phyloP scores from a whole-genome alignment of 2,797 vertebrate species.

The Helostoma temminkii region DNA sequence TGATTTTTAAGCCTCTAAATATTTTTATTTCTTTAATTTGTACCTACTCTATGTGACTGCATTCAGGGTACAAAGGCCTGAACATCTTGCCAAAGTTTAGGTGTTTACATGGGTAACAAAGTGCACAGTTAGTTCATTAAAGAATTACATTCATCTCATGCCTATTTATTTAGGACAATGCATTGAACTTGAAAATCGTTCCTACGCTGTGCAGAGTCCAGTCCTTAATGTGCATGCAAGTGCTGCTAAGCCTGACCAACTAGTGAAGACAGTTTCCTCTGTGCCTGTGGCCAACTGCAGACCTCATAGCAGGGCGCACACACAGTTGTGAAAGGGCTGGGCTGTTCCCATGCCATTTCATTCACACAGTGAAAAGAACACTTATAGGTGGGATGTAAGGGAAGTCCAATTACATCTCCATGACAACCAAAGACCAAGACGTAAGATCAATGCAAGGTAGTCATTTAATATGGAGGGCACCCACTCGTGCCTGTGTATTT shows the following conservation, averaged over 20 bases:
- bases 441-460: constrained; percentile 48
- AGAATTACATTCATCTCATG: not conserved
- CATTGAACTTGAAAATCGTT: not conserved
- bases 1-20: not conserved
- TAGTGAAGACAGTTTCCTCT: constrained; percentile 59
- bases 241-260: constrained; percentile 30
- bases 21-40: not conserved
- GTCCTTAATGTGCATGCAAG: constrained; percentile 29
- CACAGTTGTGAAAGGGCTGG: constrained; percentile 66
- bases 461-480: constrained; percentile 57
- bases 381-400: constrained; percentile 71
- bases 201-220: not conserved
- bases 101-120: not conserved
- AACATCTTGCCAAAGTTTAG: not conserved
- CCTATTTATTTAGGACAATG: not conserved
- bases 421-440: constrained; percentile 68
- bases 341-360: constrained; percentile 69
- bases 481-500: constrained; percentile 34
- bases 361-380: constrained; percentile 65
- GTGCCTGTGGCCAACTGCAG: constrained; percentile 57
- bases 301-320: constrained; percentile 63
- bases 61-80: not conserved
- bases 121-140: not conserved
- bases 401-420: constrained; percentile 74
- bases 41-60: not conserved